Base-by-base conservation (phyloP, 2,113 vertebrate genomes). In the Salvator merianae region DNA sequence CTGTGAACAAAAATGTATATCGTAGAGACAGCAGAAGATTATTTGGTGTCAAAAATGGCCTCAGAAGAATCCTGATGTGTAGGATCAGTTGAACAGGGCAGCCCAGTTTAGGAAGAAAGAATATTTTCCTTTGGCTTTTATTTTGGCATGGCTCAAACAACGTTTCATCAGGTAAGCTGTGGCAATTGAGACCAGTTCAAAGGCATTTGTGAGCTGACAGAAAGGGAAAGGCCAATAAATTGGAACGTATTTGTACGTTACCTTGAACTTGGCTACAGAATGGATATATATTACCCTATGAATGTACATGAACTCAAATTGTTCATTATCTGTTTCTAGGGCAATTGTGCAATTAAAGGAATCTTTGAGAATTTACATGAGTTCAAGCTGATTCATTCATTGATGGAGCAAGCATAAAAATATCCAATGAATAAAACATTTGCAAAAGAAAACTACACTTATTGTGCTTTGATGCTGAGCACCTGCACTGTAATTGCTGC, bases 51-150 rank as follows among this genome's bases (percentile, higher is more conserved):
- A 47, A 89, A 82, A 89, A 82, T 83, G 84, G n/a, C 16, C 38
- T 85, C 76, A 13, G 36, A 34, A 43, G n/a, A 89, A 89, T 89
- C 85, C 74, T 80, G 87, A 79, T 26, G 40, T 4, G 28, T 3
- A 1, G 63, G 18, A 81, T 91, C 88, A 71, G 34, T 86, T 91
- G 91, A 91, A 78, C 86, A 92, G 77, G 91, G 75, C 68, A 24
- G 22, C 53, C 18, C 69, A 81, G 14, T 10, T 91, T 85, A 91
- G 79, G 91, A 90, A 90, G 86, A 4, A 28, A 55, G 7, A 36
- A 40, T 32, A 32, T 78, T 71, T 71, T 78, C 66, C 62, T 62
- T 84, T 38, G 50, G 28, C 26, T 78, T 84, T 78, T 78, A 43
- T 43, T 40, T 24, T 73, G 69, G 7, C 38, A 74, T 20, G 32